Evolutionary conservation across 2,888 invertebrate species (phyloP).

Genomic region (Acrocyrtus sp.): DNA sequence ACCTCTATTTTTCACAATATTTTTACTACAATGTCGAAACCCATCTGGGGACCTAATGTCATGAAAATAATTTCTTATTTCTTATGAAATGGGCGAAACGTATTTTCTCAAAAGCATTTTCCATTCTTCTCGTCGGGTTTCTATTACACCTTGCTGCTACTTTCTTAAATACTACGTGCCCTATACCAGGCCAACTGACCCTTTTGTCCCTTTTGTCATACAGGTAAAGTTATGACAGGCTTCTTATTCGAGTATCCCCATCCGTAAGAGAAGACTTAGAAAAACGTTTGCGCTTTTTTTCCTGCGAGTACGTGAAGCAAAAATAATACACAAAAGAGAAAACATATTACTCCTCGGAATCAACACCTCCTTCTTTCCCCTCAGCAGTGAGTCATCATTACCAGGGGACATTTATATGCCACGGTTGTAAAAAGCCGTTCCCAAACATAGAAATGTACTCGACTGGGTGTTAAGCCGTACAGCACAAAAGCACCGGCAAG

Average conservation of each 20-base stretch:
- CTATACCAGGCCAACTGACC: not conserved
- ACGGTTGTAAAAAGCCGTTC: no score
- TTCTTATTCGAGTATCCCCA: no score
- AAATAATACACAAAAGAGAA: not conserved
- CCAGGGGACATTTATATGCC: not conserved
- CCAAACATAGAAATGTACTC: no score
- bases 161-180: not conserved
- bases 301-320: not conserved
- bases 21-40: not conserved
- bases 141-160: not conserved
- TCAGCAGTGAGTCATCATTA: conserved; percentile 8
- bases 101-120: no score
- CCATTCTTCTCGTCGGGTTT: no score
- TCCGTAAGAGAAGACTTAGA: not conserved
- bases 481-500: not conserved
- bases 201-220: not conserved
- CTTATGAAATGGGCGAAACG: no score
- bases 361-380: conserved; percentile 14
- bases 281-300: not conserved
- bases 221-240: conserved; percentile 11
- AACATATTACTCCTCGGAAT: not conserved
- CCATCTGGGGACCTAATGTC: no score
- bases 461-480: not conserved
- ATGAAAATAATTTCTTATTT: no score
- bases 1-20: not conserved